A percentile compares a stretch with the other conserved stretches of the same genome.
These are phyloP conservation scores for Bubalus kerabau DNA, from an alignment of 2,113 vertebrate genomes.

Conservation along the genomic window DNA sequence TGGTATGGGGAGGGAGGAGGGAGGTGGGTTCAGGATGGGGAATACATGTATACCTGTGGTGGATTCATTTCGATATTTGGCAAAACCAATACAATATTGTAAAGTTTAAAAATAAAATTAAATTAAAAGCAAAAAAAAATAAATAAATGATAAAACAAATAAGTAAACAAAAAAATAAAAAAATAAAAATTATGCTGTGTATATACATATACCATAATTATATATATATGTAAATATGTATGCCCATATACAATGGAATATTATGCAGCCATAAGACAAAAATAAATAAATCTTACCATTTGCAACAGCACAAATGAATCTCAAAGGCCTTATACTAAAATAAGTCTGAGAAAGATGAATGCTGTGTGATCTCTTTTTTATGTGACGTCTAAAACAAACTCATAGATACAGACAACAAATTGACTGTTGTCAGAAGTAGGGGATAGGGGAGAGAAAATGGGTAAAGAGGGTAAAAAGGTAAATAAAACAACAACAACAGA, in stretches of 20 bases:
- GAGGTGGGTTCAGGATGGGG: too few species aligned
- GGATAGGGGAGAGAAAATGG: background rate
- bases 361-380: background rate
- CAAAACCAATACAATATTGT: too few species aligned
- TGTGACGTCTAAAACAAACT: background rate
- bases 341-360: background rate
- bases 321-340: background rate
- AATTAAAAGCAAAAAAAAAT: too few species aligned
- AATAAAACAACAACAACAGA: background rate
- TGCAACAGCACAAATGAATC: too few species aligned
- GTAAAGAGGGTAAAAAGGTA: background rate
- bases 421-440: background rate
- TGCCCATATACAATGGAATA: background rate
- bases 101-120: too few species aligned
- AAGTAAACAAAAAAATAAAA: too few species aligned
- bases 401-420: background rate
- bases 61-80: too few species aligned
- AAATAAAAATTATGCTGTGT: too few species aligned
- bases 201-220: background rate
- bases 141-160: too few species aligned
- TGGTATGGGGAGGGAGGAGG: too few species aligned
- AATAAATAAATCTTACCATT: background rate
- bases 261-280: background rate
- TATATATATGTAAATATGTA: background rate
- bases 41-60: too few species aligned